Evolutionary conservation across 2,888 invertebrate genomes (phyloP).

Genomic region (Rhagonycha fulva): DNA sequence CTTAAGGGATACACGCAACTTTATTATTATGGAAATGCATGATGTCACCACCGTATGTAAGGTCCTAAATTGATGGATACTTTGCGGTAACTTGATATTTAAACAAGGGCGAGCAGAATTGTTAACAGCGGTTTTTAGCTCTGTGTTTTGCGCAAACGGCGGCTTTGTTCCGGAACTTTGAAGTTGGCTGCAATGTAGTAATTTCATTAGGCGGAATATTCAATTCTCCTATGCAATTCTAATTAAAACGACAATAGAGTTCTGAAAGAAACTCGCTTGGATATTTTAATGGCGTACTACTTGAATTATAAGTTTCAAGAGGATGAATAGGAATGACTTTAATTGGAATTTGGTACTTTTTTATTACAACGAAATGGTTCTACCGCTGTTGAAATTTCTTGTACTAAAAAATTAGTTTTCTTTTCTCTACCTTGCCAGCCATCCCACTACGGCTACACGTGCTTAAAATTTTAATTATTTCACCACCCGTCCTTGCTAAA

Average conservation of each 20-base stretch:
- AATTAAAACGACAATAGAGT: constrained; percentile 51
- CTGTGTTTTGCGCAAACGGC: constrained; percentile 7
- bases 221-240: constrained; percentile 43
- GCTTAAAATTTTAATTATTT: constrained; percentile 20
- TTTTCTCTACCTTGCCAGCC: constrained; percentile 12
- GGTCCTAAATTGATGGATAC: constrained; percentile 30
- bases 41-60: constrained; percentile 36
- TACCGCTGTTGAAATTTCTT: constrained; percentile 13
- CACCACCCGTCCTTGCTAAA: background rate
- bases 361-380: constrained; percentile 19
- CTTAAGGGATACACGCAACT: constrained; percentile 32
- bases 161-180: constrained; percentile 14
- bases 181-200: constrained; percentile 36
- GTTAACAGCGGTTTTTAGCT: constrained; percentile 29
- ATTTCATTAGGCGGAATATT: constrained; percentile 46
- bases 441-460: constrained; percentile 13
- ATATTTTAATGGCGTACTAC: constrained; percentile 48
- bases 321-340: constrained; percentile 33
- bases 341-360: constrained; percentile 32
- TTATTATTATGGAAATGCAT: constrained; percentile 39
- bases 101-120: constrained; percentile 31
- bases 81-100: constrained; percentile 30
- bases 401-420: constrained; percentile 10
- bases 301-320: constrained; percentile 37
- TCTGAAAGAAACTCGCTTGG: constrained; percentile 44